Percentiles rank a stretch among this genome's conserved stretches.
These are phyloP conservation scores for Pilophorus perplexus DNA, from an alignment of 2,888 invertebrate genomes.

Conservation along the genomic window DNA sequence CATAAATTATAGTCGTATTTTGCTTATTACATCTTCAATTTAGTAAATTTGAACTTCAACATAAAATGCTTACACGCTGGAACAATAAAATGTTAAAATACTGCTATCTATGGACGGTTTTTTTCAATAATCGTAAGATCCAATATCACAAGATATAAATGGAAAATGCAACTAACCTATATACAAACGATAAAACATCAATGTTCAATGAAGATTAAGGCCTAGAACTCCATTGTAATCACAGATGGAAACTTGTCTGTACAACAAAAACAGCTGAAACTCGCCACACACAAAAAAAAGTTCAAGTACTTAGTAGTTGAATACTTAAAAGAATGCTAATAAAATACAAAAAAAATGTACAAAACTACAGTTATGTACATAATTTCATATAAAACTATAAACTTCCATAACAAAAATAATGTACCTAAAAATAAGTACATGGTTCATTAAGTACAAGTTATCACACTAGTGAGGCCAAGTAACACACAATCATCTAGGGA, in stretches of 20 bases:
- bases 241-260: conserved; percentile 1
- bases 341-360: background rate
- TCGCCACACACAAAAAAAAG: too few species aligned
- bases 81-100: conserved; percentile 21
- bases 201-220: conserved; percentile 17
- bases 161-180: conserved; percentile 1
- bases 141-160: conserved; percentile 22
- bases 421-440: conserved; percentile 15
- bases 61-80: conserved; percentile 9
- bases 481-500: too few species aligned
- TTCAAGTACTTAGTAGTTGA: background rate
- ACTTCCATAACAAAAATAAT: conserved; percentile 30
- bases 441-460: conserved; percentile 16
- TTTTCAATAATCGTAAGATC: conserved; percentile 12
- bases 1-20: too few species aligned
- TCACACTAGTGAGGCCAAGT: conserved; percentile 12
- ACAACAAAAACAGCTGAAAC: too few species aligned
- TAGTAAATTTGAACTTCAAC: too few species aligned
- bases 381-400: conserved; percentile 17
- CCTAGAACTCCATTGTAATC: conserved; percentile 19
- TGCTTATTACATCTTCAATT: too few species aligned
- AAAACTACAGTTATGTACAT: conserved; percentile 16
- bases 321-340: background rate
- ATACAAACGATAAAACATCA: background rate
- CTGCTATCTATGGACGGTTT: conserved; percentile 22